phyloP scores from a whole-genome alignment of 1,140 invertebrate species.

The Formica exsecta region DNA sequence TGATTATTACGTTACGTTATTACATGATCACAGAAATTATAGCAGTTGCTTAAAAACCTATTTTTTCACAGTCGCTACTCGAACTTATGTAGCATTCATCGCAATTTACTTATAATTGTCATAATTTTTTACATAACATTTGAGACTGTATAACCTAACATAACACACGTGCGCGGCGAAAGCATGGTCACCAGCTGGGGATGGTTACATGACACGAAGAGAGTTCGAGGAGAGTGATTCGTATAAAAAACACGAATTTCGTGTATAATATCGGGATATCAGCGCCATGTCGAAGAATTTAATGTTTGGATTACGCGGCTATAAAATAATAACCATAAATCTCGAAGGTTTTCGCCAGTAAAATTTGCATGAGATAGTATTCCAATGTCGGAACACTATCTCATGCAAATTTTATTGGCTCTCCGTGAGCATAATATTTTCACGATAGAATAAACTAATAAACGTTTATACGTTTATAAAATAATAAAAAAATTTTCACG shows the following conservation, averaged over 20 bases:
- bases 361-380: too few species aligned
- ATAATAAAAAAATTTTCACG: too few species aligned
- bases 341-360: too few species aligned
- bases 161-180: not conserved
- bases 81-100: not conserved
- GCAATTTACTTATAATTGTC: slow-evolving; percentile 24
- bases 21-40: not conserved
- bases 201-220: slow-evolving; percentile 24
- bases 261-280: slow-evolving; percentile 4
- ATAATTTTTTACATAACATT: slow-evolving; percentile 28
- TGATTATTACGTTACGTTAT: slow-evolving; percentile 8
- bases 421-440: too few species aligned
- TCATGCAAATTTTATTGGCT: too few species aligned
- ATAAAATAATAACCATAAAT: not conserved
- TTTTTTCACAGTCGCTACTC: not conserved
- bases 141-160: not conserved
- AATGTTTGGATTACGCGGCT: slow-evolving; percentile 33
- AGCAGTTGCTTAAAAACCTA: not conserved
- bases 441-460: too few species aligned
- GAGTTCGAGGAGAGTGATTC: slow-evolving; percentile 12
- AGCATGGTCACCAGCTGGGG: not conserved
- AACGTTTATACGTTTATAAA: too few species aligned
- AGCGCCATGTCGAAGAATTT: not conserved
- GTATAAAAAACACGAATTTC: slow-evolving; percentile 2
- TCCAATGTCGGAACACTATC: too few species aligned